These are phyloP conservation scores for Pseudomyrmex pallidus DNA, from an alignment of 1,140 invertebrate species.

Conservation along the genomic window DNA sequence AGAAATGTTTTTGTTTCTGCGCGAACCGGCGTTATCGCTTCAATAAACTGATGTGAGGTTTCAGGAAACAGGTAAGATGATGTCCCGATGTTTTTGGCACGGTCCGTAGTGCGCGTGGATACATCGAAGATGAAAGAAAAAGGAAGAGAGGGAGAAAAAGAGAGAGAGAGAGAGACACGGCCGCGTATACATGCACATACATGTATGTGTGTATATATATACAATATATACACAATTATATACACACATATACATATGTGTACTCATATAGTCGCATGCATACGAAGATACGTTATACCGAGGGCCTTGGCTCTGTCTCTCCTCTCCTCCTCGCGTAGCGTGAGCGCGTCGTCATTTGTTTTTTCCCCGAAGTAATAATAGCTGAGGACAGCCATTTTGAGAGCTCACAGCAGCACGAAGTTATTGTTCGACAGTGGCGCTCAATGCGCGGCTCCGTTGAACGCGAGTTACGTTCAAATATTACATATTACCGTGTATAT, in stretches of 20 bases:
- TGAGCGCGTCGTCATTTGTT: slow-evolving; percentile 78
- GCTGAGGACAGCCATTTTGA: slow-evolving; percentile 85
- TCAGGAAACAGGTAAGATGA: slow-evolving; percentile 55
- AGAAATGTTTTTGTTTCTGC: slow-evolving; percentile 56
- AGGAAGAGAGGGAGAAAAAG: background rate
- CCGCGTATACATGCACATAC: slow-evolving; percentile 47
- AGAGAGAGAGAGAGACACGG: slow-evolving; percentile 20
- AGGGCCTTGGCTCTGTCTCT: slow-evolving; percentile 74
- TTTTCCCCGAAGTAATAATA: slow-evolving; percentile 84
- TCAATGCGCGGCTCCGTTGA: slow-evolving; percentile 69
- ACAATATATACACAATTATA: slow-evolving; percentile 41
- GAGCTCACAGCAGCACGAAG: slow-evolving; percentile 83
- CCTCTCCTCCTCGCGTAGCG: slow-evolving; percentile 72
- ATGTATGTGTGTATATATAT: background rate
- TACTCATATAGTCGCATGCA: slow-evolving; percentile 40
- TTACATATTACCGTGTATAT: background rate
- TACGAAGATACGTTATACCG: slow-evolving; percentile 60
- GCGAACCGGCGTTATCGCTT: slow-evolving; percentile 46
- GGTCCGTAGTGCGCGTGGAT: slow-evolving; percentile 64
- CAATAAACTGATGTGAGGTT: slow-evolving; percentile 56
- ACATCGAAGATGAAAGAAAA: slow-evolving; percentile 45
- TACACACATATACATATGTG: slow-evolving; percentile 44
- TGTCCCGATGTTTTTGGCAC: slow-evolving; percentile 71
- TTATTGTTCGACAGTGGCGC: slow-evolving; percentile 83
- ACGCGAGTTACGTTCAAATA: background rate